phyloP scores from a whole-genome alignment of 2,888 invertebrate genomes.

The Acleris literana region DNA sequence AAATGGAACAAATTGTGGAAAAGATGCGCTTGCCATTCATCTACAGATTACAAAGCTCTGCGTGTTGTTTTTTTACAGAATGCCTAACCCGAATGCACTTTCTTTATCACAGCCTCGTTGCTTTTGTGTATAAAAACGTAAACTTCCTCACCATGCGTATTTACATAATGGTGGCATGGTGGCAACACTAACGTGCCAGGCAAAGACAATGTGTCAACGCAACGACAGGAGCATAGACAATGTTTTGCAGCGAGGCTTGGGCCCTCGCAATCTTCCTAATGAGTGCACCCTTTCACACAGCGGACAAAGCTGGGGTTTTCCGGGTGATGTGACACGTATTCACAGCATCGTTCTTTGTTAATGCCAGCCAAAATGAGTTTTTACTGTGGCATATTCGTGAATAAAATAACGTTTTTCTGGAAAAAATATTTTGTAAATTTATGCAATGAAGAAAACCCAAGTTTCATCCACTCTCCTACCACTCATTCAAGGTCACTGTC shows the following conservation, averaged over 20 bases:
- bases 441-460: too few relatives aligned
- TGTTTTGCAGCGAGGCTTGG: conserved; percentile 63
- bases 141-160: conserved; percentile 64
- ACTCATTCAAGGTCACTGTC: too few relatives aligned
- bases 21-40: too few relatives aligned
- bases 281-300: conserved; percentile 82
- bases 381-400: conserved; percentile 37
- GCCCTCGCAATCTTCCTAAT: conserved; percentile 83
- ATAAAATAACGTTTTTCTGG: conserved; percentile 12
- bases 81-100: conserved; percentile 70
- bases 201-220: conserved; percentile 66
- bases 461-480: too few relatives aligned
- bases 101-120: conserved; percentile 65
- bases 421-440: too few relatives aligned
- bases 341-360: conserved; percentile 69
- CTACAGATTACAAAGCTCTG: too few relatives aligned
- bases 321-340: conserved; percentile 78
- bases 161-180: conserved; percentile 61
- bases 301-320: conserved; percentile 78
- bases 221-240: conserved; percentile 62
- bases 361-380: conserved; percentile 60
- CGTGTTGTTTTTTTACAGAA: neutral
- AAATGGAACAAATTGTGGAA: too few relatives aligned
- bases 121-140: conserved; percentile 64
- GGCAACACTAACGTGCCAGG: conserved; percentile 61